Conservation (phyloP, 2,113 vertebrate genomes). For the Hippocampus zosterae region DNA sequence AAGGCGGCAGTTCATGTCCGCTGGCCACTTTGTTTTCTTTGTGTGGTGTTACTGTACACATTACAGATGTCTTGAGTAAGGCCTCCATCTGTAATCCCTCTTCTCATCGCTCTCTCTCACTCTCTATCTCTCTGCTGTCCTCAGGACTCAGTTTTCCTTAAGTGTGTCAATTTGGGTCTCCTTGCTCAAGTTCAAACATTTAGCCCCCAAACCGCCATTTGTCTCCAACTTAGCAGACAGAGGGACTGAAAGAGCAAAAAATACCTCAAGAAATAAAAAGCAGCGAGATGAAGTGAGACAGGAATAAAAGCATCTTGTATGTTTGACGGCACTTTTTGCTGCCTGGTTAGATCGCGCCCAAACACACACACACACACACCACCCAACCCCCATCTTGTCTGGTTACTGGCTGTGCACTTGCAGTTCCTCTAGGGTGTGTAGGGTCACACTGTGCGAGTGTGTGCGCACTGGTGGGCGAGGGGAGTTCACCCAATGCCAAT, state of each 20-base stretch:
- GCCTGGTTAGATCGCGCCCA: conserved; percentile 47
- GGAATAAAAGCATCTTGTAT: conserved; percentile 58
- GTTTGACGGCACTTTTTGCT: conserved; percentile 70
- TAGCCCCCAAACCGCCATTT: conserved; percentile 69
- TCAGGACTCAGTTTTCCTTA: conserved; percentile 64
- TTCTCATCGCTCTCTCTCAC: conserved; percentile 44
- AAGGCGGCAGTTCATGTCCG: conserved; percentile 40
- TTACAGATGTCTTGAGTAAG: conserved; percentile 73
- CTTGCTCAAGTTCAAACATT: conserved; percentile 75
- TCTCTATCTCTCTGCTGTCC: conserved; percentile 37
- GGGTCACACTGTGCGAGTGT: conserved; percentile 44
- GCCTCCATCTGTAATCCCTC: conserved; percentile 66
- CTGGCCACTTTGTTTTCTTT: conserved; percentile 62
- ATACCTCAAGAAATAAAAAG: conserved; percentile 64
- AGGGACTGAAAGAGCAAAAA: conserved; percentile 59
- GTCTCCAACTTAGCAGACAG: conserved; percentile 63
- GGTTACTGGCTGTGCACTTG: conserved; percentile 71
- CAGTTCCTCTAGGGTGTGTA: conserved; percentile 60
- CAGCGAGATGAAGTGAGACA: conserved; percentile 13
- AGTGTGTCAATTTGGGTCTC: conserved; percentile 69
- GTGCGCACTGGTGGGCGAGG: conserved; percentile 52
- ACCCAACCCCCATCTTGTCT: conserved; percentile 54
- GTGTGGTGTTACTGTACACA: conserved; percentile 67
- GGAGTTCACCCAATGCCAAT: conserved; percentile 60
- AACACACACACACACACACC: conserved; percentile 6